phyloP scores from a whole-genome alignment of 64 coral and sea anemone species.

The Dendronephthya gigantea region DNA sequence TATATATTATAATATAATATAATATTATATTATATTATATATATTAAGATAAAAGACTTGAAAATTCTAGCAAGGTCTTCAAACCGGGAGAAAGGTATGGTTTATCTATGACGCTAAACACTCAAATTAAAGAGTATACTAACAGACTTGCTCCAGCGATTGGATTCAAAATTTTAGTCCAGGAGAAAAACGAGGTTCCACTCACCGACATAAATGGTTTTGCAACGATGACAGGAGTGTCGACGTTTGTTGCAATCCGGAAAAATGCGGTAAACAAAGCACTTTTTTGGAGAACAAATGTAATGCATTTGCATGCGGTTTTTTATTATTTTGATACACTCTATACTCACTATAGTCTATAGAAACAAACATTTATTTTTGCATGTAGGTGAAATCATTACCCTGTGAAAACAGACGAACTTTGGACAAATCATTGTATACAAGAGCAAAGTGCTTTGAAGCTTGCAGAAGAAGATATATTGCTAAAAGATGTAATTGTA shows the following conservation, averaged over 20 bases:
- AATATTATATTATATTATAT: too few species aligned
- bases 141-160: background rate
- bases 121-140: background rate
- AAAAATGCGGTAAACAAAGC: background rate
- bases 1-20: too few species aligned
- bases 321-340: too few species aligned
- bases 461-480: background rate
- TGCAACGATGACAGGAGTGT: background rate
- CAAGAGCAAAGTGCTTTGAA: background rate
- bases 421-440: background rate
- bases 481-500: background rate
- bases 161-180: background rate
- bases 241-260: background rate
- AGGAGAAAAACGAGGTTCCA: background rate
- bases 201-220: background rate
- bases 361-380: background rate
- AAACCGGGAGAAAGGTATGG: background rate
- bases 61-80: background rate
- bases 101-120: background rate
- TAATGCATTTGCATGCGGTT: too few species aligned
- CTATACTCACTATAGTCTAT: too few species aligned
- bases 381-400: background rate
- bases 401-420: background rate
- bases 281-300: too few species aligned
- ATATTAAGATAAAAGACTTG: too few species aligned